Evolutionary conservation across 2,113 vertebrate genomes (phyloP).

Genomic region (Nibea coibor): DNA sequence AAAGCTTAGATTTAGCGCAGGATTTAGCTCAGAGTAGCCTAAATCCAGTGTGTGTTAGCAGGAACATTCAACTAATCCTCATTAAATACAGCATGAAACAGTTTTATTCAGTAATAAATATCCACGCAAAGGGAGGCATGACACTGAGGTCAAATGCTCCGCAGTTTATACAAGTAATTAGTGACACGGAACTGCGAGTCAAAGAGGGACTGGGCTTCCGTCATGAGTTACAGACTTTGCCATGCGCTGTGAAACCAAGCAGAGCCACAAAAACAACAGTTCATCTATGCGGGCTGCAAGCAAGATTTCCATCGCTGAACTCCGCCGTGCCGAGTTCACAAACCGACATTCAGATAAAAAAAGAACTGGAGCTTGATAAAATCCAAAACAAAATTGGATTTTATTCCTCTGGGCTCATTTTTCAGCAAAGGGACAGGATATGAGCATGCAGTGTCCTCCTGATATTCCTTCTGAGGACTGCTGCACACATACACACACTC

Average conservation of each 20-base stretch:
- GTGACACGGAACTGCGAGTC: not conserved
- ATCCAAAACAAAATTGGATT: conserved; percentile 47
- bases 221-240: not conserved
- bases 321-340: not conserved
- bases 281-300: not conserved
- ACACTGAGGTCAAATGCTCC: conserved; percentile 3
- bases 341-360: conserved; percentile 11
- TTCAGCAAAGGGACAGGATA: conserved; percentile 54
- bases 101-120: conserved; percentile 22
- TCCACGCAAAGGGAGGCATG: not conserved
- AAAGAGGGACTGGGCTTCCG: not conserved
- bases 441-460: conserved; percentile 47
- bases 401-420: conserved; percentile 65
- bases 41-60: conserved; percentile 49
- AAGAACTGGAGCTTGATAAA: conserved; percentile 28
- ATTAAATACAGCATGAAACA: conserved; percentile 33
- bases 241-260: not conserved
- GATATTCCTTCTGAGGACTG: conserved; percentile 18
- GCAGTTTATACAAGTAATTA: conserved; percentile 7
- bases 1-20: conserved; percentile 15
- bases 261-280: not conserved
- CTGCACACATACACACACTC: not conserved
- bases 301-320: conserved; percentile 4
- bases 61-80: conserved; percentile 45
- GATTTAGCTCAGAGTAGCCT: conserved; percentile 1